phyloP scores from a whole-genome alignment of 1,140 invertebrate species.

The Heliconius eleuchia region DNA sequence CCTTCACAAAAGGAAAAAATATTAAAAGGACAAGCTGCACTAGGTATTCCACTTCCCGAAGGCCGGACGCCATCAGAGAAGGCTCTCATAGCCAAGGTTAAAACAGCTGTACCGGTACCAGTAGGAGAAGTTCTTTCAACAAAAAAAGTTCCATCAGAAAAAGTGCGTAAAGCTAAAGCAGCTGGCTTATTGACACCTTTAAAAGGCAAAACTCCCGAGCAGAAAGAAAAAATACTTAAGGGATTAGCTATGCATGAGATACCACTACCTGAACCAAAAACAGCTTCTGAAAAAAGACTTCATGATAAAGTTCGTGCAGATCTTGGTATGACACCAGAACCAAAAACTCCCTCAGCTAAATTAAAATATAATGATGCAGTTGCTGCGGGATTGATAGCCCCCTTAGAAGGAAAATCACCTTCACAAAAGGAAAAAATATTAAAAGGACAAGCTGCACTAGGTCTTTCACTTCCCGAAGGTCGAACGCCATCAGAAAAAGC shows the following conservation, averaged over 20 bases:
- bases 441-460: conserved; percentile 26
- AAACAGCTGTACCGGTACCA: not conserved
- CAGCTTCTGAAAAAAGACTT: conserved; percentile 46
- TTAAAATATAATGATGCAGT: conserved; percentile 40
- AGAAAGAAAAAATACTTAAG: conserved; percentile 44
- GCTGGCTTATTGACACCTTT: conserved; percentile 46
- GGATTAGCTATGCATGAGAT: conserved; percentile 42
- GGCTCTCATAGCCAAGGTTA: conserved; percentile 4
- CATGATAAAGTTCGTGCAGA: conserved; percentile 20
- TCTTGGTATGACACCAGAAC: too few species aligned
- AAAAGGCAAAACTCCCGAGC: conserved; percentile 40
- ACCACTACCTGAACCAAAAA: conserved; percentile 45
- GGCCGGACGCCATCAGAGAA: conserved; percentile 29
- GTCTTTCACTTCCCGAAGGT: conserved; percentile 26
- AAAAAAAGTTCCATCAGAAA: conserved; percentile 31
- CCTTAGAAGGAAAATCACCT: conserved; percentile 41
- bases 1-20: conserved; percentile 43
- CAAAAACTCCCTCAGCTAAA: conserved; percentile 18
- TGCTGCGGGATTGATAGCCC: conserved; percentile 36
- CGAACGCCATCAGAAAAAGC: conserved; percentile 31
- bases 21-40: conserved; percentile 38
- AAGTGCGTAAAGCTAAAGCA: conserved; percentile 39
- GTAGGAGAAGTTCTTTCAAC: not conserved
- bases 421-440: conserved; percentile 41
- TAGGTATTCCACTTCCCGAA: conserved; percentile 50